phyloP scores from a whole-genome alignment of 2,797 vertebrate genomes.

The Sebastes taczanowskii region DNA sequence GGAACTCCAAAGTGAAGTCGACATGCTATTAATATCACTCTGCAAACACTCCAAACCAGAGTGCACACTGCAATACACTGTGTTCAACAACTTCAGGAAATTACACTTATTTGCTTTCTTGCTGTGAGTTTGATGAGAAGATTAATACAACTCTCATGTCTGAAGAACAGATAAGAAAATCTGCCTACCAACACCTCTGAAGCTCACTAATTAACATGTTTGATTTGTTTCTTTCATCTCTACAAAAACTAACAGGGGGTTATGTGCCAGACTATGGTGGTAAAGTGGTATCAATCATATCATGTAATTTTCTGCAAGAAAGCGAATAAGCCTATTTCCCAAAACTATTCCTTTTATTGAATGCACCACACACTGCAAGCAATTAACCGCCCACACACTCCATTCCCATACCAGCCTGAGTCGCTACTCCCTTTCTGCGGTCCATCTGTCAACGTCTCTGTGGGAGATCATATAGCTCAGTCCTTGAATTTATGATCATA shows the following conservation, averaged over 20 bases:
- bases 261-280: not conserved
- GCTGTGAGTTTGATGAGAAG: not conserved
- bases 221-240: not conserved
- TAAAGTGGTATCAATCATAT: not conserved
- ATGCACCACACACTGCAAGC: slow-evolving; percentile 53
- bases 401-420: slow-evolving; percentile 54
- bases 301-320: not conserved
- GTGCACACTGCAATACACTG: slow-evolving; percentile 16
- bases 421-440: slow-evolving; percentile 18
- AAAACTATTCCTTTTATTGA: slow-evolving; percentile 13
- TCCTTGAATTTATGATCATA: slow-evolving; percentile 1
- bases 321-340: not conserved
- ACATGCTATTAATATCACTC: slow-evolving; percentile 29
- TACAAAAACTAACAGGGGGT: not conserved
- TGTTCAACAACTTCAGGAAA: slow-evolving; percentile 23
- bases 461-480: slow-evolving; percentile 52
- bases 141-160: not conserved
- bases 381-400: slow-evolving; percentile 30
- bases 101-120: not conserved
- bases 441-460: slow-evolving; percentile 66
- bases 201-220: not conserved
- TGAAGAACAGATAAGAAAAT: not conserved
- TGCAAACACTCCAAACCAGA: slow-evolving; percentile 23
- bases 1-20: slow-evolving; percentile 5
- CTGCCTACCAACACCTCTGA: not conserved